These are phyloP conservation scores for Solea senegalensis DNA, from an alignment of 2,113 vertebrate species.

Conservation along the genomic window DNA sequence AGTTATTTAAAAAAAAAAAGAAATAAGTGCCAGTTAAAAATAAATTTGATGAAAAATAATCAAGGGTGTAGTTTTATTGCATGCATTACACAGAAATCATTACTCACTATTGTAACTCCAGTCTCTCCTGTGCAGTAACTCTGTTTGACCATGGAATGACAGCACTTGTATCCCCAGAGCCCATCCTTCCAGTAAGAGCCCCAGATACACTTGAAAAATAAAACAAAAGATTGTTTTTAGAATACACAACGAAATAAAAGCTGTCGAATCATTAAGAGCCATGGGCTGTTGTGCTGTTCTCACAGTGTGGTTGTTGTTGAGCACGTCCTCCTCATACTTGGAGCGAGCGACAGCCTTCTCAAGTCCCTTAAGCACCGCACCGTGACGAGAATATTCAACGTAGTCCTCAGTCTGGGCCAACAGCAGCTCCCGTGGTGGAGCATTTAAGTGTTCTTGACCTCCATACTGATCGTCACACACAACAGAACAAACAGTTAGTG, in stretches of 20 bases:
- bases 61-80: neutral
- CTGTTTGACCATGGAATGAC: slow-evolving; percentile 95
- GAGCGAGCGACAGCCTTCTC: slow-evolving; percentile 95
- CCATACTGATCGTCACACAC: slow-evolving; percentile 87
- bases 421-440: slow-evolving; percentile 90
- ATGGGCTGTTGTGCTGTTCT: slow-evolving; percentile 40
- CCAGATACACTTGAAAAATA: slow-evolving; percentile 90
- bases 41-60: neutral
- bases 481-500: slow-evolving; percentile 6
- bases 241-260: neutral
- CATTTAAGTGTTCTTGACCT: slow-evolving; percentile 91
- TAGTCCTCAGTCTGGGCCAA: slow-evolving; percentile 98
- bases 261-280: neutral
- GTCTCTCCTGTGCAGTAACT: slow-evolving; percentile 96
- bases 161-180: slow-evolving; percentile 96
- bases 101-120: slow-evolving; percentile 88
- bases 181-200: slow-evolving; percentile 97
- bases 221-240: neutral
- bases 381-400: slow-evolving; percentile 95
- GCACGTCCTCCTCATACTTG: slow-evolving; percentile 96
- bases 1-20: neutral
- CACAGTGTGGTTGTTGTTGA: slow-evolving; percentile 93
- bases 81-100: neutral
- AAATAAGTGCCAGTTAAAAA: slow-evolving; percentile 2
- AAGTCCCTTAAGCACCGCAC: slow-evolving; percentile 94